Percentiles rank a stretch among this genome's conserved stretches.
These are phyloP conservation scores for Tokudaia muenninki DNA, from an alignment of 2,797 vertebrate genomes.

Conservation along the genomic window DNA sequence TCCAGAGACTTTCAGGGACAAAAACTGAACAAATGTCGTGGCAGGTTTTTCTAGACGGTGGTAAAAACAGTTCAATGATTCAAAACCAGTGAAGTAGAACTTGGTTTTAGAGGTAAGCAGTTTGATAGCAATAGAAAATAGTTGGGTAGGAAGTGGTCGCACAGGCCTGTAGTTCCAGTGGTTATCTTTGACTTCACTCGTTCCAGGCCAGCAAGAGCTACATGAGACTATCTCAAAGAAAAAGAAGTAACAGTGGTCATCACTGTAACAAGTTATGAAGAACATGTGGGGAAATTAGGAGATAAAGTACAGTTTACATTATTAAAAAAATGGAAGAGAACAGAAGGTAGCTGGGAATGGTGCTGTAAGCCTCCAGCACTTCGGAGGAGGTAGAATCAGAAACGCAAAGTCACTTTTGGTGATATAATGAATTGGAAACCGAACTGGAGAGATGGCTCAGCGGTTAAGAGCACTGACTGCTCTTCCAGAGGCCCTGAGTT, in stretches of 20 bases:
- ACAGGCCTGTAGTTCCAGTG: background rate
- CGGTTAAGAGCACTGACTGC: too few species aligned
- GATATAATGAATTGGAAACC: too few species aligned
- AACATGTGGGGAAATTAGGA: background rate
- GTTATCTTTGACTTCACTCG: background rate
- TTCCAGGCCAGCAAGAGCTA: background rate
- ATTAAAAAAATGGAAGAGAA: background rate
- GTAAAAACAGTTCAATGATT: background rate
- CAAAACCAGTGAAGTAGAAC: background rate
- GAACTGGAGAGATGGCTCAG: too few species aligned
- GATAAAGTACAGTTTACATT: background rate
- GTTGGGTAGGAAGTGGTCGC: background rate
- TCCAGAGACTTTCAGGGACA: background rate
- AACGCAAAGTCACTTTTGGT: background rate
- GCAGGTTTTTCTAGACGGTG: background rate
- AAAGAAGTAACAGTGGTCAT: background rate
- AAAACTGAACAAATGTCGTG: background rate
- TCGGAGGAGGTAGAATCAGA: background rate
- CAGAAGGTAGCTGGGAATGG: background rate
- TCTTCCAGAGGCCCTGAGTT: too few species aligned
- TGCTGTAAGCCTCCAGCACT: background rate
- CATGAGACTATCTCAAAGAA: background rate
- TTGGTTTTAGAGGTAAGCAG: slow-evolving; percentile 42
- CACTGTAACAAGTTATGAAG: background rate
- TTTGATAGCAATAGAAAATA: background rate